phyloP scores from a whole-genome alignment of 2,888 invertebrate species.

The Microplitis deprimator region DNA sequence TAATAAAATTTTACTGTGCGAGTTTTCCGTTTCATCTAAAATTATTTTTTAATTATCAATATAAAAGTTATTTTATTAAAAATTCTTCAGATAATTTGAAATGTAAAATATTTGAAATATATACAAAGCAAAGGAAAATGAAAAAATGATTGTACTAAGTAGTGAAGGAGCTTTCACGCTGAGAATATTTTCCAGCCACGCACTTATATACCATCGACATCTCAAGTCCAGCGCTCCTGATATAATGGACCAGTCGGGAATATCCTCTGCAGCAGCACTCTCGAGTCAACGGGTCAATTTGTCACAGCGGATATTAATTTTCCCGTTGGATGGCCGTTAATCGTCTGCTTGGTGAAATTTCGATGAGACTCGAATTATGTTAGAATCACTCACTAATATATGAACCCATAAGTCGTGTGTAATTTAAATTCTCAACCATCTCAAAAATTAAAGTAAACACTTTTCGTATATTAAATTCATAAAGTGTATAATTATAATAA shows the following conservation, averaged over 20 bases:
- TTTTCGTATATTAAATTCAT: not conserved
- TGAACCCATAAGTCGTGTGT: not conserved
- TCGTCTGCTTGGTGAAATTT: slow-evolving; percentile 47
- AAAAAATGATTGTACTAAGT: slow-evolving; percentile 33
- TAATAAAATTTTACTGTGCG: no score
- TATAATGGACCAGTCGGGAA: slow-evolving; percentile 25
- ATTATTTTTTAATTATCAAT: no score
- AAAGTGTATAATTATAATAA: not conserved
- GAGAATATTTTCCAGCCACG: slow-evolving; percentile 27
- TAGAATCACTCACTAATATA: slow-evolving; percentile 14
- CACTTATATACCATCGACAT: slow-evolving; percentile 26
- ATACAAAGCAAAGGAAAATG: slow-evolving; percentile 27
- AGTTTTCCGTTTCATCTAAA: no score
- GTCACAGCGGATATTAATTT: slow-evolving; percentile 52
- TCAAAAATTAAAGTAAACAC: not conserved
- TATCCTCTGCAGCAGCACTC: slow-evolving; percentile 17
- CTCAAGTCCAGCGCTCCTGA: slow-evolving; percentile 18
- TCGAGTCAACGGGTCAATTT: slow-evolving; percentile 44
- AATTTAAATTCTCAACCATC: not conserved
- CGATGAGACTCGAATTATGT: slow-evolving; percentile 28
- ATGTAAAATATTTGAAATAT: not conserved
- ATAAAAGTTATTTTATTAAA: no score
- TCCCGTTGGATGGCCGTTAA: slow-evolving; percentile 51
- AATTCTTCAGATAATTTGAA: not conserved
- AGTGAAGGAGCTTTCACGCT: slow-evolving; percentile 27